Base-by-base conservation (phyloP, 2,888 invertebrate species). In the Dasysyrphus tricinctus region DNA sequence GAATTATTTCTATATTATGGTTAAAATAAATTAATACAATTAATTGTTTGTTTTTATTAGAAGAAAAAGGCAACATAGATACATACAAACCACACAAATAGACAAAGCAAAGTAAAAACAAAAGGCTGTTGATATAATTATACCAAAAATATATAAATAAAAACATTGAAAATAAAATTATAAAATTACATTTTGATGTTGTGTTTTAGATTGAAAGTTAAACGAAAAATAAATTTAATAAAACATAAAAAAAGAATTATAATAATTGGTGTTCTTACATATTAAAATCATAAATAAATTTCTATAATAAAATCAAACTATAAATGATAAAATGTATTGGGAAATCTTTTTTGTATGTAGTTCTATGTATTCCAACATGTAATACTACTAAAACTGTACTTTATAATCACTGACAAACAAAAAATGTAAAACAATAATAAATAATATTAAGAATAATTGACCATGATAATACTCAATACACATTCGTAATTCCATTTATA, bases 151-250 rank as follows among this genome's bases (percentile, higher is more conserved):
- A 54, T 39, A 2, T 37, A 19, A 74, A 67, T 34, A 34, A 57
- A 74, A 69, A 19, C 51, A 24, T 57, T 57, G 9, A 24, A 74
- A 19, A 32, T 5, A 70, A 56, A 61, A 70, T 44, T 54, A 47
- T 70, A 47, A 39, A 70, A 82, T 83, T 69, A 69, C 77, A 83
- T 87, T 88, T 88, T 74, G 80, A 77, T 88, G 84, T 88, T 80
- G 80, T 83, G 51, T 80, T 77, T 54, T 79, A 80, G 79, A 79
- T 49, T 70, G 14, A 65, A 34, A n/a, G 7, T 65, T 44, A 47
- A 65, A 51, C 37, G 11, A 12, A 34, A 63, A 56, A 63, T 29
- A 47, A 9, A 16, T 32, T 51, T 42, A 19, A 29, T n/a, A 19
- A 24, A 49, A 14, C 0, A 39, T 49, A 12, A 19, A 29, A 47